Conservation (phyloP, 2,797 vertebrate genomes). For the Erethizon dorsatum region DNA sequence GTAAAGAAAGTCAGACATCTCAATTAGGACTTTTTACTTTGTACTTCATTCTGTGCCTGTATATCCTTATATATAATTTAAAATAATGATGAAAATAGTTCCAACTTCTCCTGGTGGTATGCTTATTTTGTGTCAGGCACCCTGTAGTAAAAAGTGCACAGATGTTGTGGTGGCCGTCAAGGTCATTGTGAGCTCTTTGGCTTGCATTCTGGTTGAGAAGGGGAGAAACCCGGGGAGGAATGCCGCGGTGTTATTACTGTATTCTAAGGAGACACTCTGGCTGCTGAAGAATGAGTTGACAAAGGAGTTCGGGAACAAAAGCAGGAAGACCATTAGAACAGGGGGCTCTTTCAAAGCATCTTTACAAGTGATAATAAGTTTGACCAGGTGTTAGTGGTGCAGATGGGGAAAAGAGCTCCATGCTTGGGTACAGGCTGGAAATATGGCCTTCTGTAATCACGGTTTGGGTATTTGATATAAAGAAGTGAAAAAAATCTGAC, state of each 20-base stretch:
- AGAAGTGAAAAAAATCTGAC: background rate
- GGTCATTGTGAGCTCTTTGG: background rate
- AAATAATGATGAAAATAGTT: background rate
- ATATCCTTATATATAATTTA: background rate
- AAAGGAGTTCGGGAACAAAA: background rate
- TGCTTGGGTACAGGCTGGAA: background rate
- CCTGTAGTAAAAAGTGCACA: background rate
- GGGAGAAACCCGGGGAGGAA: no score
- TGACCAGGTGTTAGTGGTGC: background rate
- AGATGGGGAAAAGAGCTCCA: background rate
- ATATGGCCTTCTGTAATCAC: background rate
- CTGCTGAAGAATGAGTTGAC: background rate
- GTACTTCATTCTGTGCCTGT: background rate
- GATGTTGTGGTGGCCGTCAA: background rate
- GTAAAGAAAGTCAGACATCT: background rate
- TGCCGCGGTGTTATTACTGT: fast-evolving
- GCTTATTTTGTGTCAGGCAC: background rate
- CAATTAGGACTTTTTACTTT: background rate
- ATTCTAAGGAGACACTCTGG: background rate
- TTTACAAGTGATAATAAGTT: background rate
- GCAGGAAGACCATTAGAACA: background rate
- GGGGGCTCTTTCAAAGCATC: background rate
- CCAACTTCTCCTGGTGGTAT: background rate
- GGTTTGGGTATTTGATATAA: background rate
- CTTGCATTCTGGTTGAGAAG: background rate